These are phyloP conservation scores for Nomia melanderi DNA, from an alignment of 1,140 invertebrate species.

Conservation along the genomic window DNA sequence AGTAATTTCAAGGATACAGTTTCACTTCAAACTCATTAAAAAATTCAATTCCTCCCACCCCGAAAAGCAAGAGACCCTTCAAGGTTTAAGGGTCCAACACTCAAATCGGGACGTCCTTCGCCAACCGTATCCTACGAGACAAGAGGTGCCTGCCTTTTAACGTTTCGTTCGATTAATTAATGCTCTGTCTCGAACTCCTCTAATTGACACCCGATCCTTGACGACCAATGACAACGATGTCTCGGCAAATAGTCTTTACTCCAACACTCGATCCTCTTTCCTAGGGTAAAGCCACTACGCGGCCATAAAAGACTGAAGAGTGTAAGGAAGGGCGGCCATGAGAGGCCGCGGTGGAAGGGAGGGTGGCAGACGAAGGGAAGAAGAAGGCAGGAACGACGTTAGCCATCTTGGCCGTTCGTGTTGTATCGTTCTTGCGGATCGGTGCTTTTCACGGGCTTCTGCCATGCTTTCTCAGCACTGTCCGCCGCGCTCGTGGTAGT, in stretches of 20 bases:
- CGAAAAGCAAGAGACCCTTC: too few species aligned
- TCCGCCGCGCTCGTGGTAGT: constrained; percentile 9
- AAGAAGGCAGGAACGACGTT: constrained; percentile 45
- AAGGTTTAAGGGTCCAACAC: too few species aligned
- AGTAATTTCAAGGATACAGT: too few species aligned
- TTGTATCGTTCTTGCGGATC: constrained; percentile 65
- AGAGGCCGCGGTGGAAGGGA: too few species aligned
- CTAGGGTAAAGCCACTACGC: constrained; percentile 2
- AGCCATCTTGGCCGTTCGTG: constrained; percentile 57
- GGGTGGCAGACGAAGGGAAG: constrained; percentile 9
- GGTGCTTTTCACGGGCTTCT: constrained; percentile 50
- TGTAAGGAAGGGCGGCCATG: not conserved
- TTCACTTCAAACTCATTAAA: too few species aligned
- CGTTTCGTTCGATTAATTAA: constrained; percentile 21
- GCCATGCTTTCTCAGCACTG: constrained; percentile 57
- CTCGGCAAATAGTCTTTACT: constrained; percentile 18
- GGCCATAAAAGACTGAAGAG: constrained; percentile 25
- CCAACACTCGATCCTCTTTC: constrained; percentile 15
- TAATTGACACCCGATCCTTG: constrained; percentile 37
- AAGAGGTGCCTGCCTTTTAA: too few species aligned
- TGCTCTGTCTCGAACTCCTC: not conserved
- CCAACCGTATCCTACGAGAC: too few species aligned
- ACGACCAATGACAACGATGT: constrained; percentile 31
- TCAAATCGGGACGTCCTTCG: too few species aligned
- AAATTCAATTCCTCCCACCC: too few species aligned